phyloP scores from a whole-genome alignment of 2,113 vertebrate genomes.

The Sebastes schlegelii region DNA sequence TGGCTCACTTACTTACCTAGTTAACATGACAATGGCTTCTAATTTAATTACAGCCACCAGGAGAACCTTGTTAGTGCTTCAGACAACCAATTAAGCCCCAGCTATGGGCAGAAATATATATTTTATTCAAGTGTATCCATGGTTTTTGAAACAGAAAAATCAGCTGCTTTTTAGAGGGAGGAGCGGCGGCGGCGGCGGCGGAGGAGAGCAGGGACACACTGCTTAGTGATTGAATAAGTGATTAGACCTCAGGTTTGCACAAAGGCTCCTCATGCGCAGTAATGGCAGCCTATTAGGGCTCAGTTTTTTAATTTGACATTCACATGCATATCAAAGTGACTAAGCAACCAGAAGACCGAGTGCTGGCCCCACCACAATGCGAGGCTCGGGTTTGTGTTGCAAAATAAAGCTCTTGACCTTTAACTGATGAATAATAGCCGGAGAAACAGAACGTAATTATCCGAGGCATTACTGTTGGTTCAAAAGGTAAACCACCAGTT shows the following conservation, averaged over 20 bases:
- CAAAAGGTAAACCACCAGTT: constrained; percentile 73
- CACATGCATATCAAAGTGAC: constrained; percentile 70
- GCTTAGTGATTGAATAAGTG: constrained; percentile 77
- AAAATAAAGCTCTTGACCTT: constrained; percentile 76
- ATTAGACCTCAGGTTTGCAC: constrained; percentile 74
- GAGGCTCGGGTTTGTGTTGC: constrained; percentile 53
- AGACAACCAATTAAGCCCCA: constrained; percentile 64
- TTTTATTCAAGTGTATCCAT: constrained; percentile 65
- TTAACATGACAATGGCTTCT: constrained; percentile 69
- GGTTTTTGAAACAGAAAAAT: constrained; percentile 68
- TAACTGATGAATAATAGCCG: constrained; percentile 70
- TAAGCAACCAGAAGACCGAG: constrained; percentile 52
- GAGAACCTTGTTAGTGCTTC: constrained; percentile 57
- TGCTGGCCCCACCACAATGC: constrained; percentile 42
- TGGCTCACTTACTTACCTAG: constrained; percentile 58
- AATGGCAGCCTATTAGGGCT: constrained; percentile 67
- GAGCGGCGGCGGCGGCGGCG: background rate
- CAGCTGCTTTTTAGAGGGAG: constrained; percentile 44
- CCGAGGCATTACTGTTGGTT: constrained; percentile 57
- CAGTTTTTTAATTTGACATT: constrained; percentile 73
- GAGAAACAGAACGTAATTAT: constrained; percentile 67
- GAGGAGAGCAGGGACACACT: constrained; percentile 57
- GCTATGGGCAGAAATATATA: constrained; percentile 44
- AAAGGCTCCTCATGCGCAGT: constrained; percentile 66
- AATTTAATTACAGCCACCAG: constrained; percentile 63